Base-by-base conservation (phyloP, 2,888 invertebrate genomes). In the Pyralis farinalis region DNA sequence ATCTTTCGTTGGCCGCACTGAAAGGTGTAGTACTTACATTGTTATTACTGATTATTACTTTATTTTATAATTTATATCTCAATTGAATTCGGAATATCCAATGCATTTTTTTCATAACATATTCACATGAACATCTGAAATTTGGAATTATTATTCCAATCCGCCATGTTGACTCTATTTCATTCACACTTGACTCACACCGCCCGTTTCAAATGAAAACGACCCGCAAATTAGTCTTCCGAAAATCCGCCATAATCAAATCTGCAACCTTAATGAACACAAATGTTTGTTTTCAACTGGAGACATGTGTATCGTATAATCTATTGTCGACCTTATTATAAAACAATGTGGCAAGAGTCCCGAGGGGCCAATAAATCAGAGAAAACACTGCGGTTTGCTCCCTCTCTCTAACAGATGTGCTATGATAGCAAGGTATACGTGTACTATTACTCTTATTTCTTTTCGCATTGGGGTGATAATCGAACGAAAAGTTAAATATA, bases 291-390 rank as follows among this genome's bases (percentile, higher is more conserved):
- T 46, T 35, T 20, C 21, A 40, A 46, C 32, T 38, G 11, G 11
- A 42, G 42, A 40, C 50, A 42, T 46, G 49, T 43, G 40, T 10
- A 33, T 27, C 16, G 22, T 42, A 39, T 45, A 45, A 44, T 43
- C 45, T 42, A 48, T 43, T 37, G 52, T 33, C 34, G 37, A 34
- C 34, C 37, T 42, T 42, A 42, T 42, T 34, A 42, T 38, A 42
- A 34, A 28, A 28, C 27, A 33, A 31, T 48, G 40, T 33, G 25
- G 34, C 2, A 47, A 37, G 37, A 37, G 30, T 50, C 65, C 55
- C 62, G 0, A 1, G 53, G 60, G 66, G 39, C 42, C 48, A 44
- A 66, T 66, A 68, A 63, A 47, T 68, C 68, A 63, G 44, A 11
- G 43, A 43, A 38, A 42, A 41, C 33, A 33, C 16, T 33, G 39